Conservation (phyloP, 2,888 invertebrate species). For the Caradrina clavipalpis region DNA sequence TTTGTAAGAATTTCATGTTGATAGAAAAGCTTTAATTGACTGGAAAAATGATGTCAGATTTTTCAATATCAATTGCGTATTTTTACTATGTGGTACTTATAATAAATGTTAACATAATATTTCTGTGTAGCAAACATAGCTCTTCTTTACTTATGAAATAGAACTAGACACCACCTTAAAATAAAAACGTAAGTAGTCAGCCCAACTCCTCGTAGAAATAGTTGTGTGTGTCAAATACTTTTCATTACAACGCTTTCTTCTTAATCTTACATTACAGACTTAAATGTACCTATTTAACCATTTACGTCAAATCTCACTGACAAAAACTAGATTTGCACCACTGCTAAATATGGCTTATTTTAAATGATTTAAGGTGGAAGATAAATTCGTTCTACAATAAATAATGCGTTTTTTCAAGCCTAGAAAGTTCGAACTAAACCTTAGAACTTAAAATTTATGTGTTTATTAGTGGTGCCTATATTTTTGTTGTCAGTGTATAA, state of each 20-base stretch:
- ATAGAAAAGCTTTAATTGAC: slow-evolving; percentile 69
- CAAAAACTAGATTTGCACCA: slow-evolving; percentile 10
- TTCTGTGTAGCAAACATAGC: slow-evolving; percentile 58
- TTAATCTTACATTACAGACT: slow-evolving; percentile 29
- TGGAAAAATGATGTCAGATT: slow-evolving; percentile 56
- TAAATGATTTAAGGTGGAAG: not conserved
- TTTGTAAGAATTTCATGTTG: slow-evolving; percentile 63
- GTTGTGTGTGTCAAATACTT: slow-evolving; percentile 46
- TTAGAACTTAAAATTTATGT: not conserved
- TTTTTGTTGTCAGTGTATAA: slow-evolving; percentile 27
- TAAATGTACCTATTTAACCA: slow-evolving; percentile 1
- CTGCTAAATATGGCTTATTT: slow-evolving; percentile 7
- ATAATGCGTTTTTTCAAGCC: not conserved
- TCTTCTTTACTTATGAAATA: slow-evolving; percentile 46
- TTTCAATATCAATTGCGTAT: slow-evolving; percentile 62
- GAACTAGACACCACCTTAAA: slow-evolving; percentile 36
- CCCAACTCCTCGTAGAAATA: slow-evolving; percentile 49
- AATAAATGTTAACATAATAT: slow-evolving; percentile 57
- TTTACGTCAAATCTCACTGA: slow-evolving; percentile 33
- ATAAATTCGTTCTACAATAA: not conserved
- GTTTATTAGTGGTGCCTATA: slow-evolving; percentile 2
- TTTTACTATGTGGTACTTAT: slow-evolving; percentile 63
- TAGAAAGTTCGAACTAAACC: not conserved
- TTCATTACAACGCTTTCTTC: slow-evolving; percentile 24
- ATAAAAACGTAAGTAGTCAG: slow-evolving; percentile 38